Conservation (phyloP, 1,140 invertebrate genomes). For the Trissolcus basalis region DNA sequence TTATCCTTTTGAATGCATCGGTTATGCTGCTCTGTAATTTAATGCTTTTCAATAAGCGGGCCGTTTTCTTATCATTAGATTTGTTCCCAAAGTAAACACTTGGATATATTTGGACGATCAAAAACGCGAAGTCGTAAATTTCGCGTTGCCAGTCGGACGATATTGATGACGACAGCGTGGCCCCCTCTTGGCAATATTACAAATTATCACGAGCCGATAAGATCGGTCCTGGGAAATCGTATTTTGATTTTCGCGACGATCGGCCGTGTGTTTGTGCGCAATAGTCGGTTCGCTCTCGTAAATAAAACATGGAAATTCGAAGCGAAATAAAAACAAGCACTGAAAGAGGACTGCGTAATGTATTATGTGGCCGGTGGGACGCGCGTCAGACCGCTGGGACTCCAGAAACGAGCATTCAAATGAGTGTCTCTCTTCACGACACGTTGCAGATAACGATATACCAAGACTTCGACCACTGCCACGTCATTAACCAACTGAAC, state of each 20-base stretch:
- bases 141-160: too few relatives aligned
- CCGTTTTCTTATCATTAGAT: slow-evolving; percentile 70
- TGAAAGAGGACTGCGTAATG: slow-evolving; percentile 6
- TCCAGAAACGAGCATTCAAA: slow-evolving; percentile 50
- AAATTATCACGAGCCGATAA: slow-evolving; percentile 21
- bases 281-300: slow-evolving; percentile 3
- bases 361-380: slow-evolving; percentile 5
- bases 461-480: too few relatives aligned
- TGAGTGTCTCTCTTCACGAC: slow-evolving; percentile 28
- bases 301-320: slow-evolving; percentile 21
- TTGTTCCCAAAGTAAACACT: slow-evolving; percentile 53
- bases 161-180: too few relatives aligned
- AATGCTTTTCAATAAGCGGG: slow-evolving; percentile 69
- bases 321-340: slow-evolving; percentile 11
- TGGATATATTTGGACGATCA: background rate
- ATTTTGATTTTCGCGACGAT: slow-evolving; percentile 25
- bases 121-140: background rate
- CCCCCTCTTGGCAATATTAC: slow-evolving; percentile 11
- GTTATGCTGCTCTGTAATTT: slow-evolving; percentile 65
- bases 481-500: too few relatives aligned
- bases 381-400: slow-evolving; percentile 6
- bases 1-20: slow-evolving; percentile 67
- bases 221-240: slow-evolving; percentile 23
- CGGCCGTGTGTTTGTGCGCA: background rate
- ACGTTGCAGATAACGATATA: slow-evolving; percentile 58